Base-by-base conservation (phyloP, 2,888 invertebrate species). In the Plemyria rubiginata region DNA sequence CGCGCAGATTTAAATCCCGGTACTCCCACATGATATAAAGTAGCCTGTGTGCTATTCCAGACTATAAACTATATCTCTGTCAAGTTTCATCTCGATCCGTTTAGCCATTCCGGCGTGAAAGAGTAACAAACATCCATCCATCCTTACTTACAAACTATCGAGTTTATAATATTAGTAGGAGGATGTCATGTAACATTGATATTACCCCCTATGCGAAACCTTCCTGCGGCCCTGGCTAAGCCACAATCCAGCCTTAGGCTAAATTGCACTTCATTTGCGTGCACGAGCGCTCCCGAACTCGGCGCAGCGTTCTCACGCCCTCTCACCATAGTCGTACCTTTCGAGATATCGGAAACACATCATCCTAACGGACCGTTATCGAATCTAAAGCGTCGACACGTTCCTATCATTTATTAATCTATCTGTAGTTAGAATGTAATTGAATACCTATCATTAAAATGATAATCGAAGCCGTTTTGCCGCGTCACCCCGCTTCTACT, bases 251-350 rank as follows among this genome's bases (percentile, higher is more conserved):
- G 75, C 78, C 79, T 79, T 77, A 66, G 78, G 81, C 79, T 79
- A 87, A 87, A 88, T 87, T 88, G 86, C 86, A 82, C 87, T 88
- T 88, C 85, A 88, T 89, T 88, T 87, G 84, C 85, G 80, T 86
- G 83, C 80, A 80, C 79, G 79, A 79, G 74, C 75, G 80, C 83
- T 80, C 77, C 82, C 75, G 78, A 81, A 75, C 74, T 70, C 71
- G 74, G 72, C 71, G 71, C 74, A 72, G 77, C 72, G 80, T 88
- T 88, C 88, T 86, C 87, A 88, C 87, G 88, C 85, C 84, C 83
- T 81, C 72, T 70, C 65, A 67, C 75, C 72, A 72, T 76, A 32
- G 53, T 49, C 71, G 68, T 70, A 71, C 74, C 76, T 77, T 76
- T 68, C 70, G 67, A 77, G 73, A 67, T 72, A 73, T 71, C 71